Evolutionary conservation across 2,113 vertebrate genomes (phyloP).

Genomic region (Chamaetylas fuelleborni): DNA sequence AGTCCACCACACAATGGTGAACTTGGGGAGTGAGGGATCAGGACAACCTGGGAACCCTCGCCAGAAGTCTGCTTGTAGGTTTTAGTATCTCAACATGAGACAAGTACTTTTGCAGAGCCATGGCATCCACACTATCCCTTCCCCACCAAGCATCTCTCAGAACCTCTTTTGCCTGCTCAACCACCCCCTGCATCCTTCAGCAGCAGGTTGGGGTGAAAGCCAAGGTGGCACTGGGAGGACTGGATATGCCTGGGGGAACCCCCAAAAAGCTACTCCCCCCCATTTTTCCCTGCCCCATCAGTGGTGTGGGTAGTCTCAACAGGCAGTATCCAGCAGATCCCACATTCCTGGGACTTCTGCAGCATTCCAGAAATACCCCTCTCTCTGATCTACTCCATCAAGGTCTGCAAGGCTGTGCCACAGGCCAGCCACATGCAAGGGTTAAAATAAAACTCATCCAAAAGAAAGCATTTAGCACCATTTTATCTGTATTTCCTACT

Average conservation of each 20-base stretch:
- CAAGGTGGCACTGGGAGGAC: neutral
- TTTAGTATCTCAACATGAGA: neutral
- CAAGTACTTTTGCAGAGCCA: neutral
- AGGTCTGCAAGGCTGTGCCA: neutral
- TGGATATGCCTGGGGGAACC: neutral
- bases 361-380: neutral
- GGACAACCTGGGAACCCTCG: accelerated
- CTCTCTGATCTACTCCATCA: accelerated
- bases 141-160: accelerated
- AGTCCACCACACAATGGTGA: neutral
- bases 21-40: neutral
- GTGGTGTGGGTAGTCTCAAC: neutral
- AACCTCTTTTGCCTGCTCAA: neutral
- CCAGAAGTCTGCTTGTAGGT: neutral
- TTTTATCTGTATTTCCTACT: slow-evolving; percentile 33
- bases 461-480: slow-evolving; percentile 21
- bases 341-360: neutral
- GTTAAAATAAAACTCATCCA: slow-evolving; percentile 32
- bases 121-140: neutral
- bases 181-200: neutral
- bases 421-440: neutral
- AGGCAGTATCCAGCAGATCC: neutral
- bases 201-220: neutral
- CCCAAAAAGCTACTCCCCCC: neutral
- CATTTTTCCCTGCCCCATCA: neutral